These are phyloP conservation scores for Hoplias malabaricus DNA, from an alignment of 2,113 vertebrate genomes.

Conservation along the genomic window DNA sequence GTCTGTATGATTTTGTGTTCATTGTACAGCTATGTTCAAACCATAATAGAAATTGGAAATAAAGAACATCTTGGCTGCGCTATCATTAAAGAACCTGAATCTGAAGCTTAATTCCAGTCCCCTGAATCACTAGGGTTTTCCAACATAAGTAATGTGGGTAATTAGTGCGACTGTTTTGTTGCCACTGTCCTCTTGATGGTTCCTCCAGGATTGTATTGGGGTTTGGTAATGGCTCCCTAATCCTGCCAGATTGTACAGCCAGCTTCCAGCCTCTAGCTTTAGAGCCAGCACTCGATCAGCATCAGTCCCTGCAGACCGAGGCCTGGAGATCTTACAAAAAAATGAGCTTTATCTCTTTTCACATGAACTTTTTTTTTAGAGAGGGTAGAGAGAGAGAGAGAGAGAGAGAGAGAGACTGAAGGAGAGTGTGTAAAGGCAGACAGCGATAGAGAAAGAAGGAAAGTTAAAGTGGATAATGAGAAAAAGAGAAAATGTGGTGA, in stretches of 20 bases:
- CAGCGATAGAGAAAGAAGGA: too few relatives aligned
- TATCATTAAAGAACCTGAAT: background rate
- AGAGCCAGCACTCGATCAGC: conserved; percentile 8
- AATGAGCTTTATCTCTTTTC: conserved; percentile 19
- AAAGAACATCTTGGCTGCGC: background rate
- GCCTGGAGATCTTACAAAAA: conserved; percentile 17
- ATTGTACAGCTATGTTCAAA: background rate
- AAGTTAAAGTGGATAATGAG: too few relatives aligned
- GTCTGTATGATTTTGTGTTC: background rate
- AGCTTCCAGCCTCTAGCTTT: background rate
- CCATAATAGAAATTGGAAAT: background rate
- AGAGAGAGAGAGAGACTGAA: background rate
- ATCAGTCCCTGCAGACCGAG: conserved; percentile 16
- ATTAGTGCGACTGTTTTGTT: background rate
- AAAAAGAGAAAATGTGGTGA: too few relatives aligned
- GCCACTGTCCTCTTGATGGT: background rate
- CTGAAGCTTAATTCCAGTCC: background rate
- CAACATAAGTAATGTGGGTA: background rate
- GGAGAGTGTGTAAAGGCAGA: background rate
- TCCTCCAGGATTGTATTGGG: background rate
- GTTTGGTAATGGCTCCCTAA: conserved; percentile 24
- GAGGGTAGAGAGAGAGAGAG: background rate
- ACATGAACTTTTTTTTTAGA: conserved; percentile 1
- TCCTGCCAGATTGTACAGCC: conserved; percentile 8
- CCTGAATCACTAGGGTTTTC: background rate